Percentiles rank a stretch among this genome's conserved stretches.
Conservation (phyloP, 2,888 invertebrate genomes). For the Drosophila merina region DNA sequence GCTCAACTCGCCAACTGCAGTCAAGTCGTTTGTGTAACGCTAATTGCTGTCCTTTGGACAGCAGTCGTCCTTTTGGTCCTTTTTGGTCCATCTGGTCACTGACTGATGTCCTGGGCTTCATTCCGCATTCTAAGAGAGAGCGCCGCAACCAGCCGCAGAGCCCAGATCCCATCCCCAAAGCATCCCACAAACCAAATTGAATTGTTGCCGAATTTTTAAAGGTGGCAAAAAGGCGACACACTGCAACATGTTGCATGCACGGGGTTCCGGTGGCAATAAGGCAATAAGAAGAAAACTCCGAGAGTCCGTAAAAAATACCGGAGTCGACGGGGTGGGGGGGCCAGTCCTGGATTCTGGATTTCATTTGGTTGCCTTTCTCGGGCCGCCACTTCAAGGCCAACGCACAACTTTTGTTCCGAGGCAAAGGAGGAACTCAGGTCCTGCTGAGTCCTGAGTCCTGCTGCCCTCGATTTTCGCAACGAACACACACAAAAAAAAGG, state of each 20-base stretch:
- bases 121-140: constrained; percentile 72
- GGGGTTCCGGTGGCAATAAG: constrained; percentile 9
- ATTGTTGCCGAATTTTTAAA: constrained; percentile 38
- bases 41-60: constrained; percentile 62
- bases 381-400: constrained; percentile 2
- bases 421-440: background rate
- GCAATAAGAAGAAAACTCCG: constrained; percentile 8
- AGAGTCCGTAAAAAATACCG: background rate
- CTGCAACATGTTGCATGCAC: constrained; percentile 27
- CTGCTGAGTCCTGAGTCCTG: constrained; percentile 2
- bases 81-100: constrained; percentile 13
- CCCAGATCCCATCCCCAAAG: background rate
- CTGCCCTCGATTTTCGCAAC: constrained; percentile 7
- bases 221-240: constrained; percentile 25
- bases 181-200: constrained; percentile 25
- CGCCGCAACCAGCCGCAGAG: constrained; percentile 34
- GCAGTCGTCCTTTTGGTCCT: constrained; percentile 28
- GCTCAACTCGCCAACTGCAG: constrained; percentile 60
- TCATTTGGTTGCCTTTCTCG: constrained; percentile 1
- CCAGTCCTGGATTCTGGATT: background rate
- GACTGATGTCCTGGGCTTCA: constrained; percentile 49
- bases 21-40: constrained; percentile 67
- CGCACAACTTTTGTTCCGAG: background rate
- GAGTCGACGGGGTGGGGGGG: background rate
- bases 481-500: background rate